Conservation (phyloP, 92 coral and sea anemone genomes). For the Zoanthus gigantus region DNA sequence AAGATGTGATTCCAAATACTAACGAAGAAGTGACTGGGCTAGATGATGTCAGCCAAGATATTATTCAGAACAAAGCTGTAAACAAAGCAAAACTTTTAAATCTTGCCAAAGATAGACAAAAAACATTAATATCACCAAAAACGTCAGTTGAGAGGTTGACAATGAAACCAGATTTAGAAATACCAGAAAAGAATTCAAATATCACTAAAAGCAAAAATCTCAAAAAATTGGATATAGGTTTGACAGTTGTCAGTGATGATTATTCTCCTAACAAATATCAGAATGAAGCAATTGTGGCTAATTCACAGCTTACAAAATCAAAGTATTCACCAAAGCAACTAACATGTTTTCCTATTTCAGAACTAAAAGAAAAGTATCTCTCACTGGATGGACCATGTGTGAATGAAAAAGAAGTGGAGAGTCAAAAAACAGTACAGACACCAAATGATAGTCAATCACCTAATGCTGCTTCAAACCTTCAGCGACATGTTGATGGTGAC, state of each 20-base stretch:
- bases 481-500: background rate
- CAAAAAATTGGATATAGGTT: background rate
- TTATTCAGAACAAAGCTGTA: background rate
- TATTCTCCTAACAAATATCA: background rate
- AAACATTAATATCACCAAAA: background rate
- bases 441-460: background rate
- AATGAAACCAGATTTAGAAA: background rate
- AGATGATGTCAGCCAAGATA: background rate
- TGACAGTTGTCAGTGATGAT: background rate
- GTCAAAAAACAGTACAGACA: background rate
- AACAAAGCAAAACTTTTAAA: background rate
- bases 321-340: background rate
- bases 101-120: background rate
- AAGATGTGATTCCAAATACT: background rate
- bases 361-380: background rate
- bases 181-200: background rate
- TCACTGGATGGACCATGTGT: background rate
- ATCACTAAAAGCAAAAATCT: background rate
- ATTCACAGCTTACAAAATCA: background rate
- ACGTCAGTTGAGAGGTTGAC: background rate
- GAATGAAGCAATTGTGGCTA: background rate
- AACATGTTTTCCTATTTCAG: background rate
- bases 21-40: background rate
- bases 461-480: too few species aligned
- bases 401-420: background rate